These are phyloP conservation scores for Omphaloscelis lunosa DNA, from an alignment of 2,888 invertebrate species.

Conservation along the genomic window DNA sequence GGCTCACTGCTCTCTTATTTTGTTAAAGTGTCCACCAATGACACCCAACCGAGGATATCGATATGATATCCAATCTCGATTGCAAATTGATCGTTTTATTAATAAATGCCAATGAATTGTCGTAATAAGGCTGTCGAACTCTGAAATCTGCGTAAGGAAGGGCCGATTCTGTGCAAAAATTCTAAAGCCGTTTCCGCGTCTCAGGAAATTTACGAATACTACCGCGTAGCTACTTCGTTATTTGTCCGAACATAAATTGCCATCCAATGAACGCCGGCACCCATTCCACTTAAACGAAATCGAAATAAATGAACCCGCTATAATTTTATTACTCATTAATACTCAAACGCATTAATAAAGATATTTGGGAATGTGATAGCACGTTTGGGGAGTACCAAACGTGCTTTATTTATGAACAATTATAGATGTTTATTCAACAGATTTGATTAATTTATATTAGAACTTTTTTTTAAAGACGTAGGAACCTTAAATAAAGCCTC, in stretches of 20 bases:
- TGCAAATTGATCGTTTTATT: slow-evolving; percentile 50
- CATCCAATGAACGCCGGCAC: slow-evolving; percentile 67
- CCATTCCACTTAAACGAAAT: slow-evolving; percentile 64
- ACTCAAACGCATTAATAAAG: slow-evolving; percentile 51
- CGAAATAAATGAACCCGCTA: slow-evolving; percentile 69
- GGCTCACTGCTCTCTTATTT: slow-evolving; percentile 43
- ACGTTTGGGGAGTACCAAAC: slow-evolving; percentile 1
- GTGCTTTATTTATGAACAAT: not conserved
- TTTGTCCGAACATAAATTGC: slow-evolving; percentile 71
- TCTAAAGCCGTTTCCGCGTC: slow-evolving; percentile 63
- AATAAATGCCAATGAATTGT: slow-evolving; percentile 62
- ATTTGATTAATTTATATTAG: not conserved
- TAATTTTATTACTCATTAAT: slow-evolving; percentile 71
- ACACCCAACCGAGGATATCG: slow-evolving; percentile 26
- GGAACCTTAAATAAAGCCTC: slow-evolving; percentile 3
- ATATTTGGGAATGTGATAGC: slow-evolving; percentile 40
- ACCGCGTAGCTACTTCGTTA: slow-evolving; percentile 60
- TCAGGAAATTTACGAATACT: slow-evolving; percentile 57
- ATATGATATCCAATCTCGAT: slow-evolving; percentile 45
- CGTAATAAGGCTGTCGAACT: slow-evolving; percentile 70
- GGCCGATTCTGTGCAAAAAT: slow-evolving; percentile 39
- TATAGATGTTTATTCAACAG: slow-evolving; percentile 1
- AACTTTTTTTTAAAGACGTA: not conserved
- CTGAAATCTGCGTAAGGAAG: slow-evolving; percentile 41
- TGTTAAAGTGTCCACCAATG: slow-evolving; percentile 52